Percentiles rank a stretch among this genome's conserved stretches.
phyloP scores from a whole-genome alignment of 1,140 invertebrate genomes.

The Theocolax elegans region DNA sequence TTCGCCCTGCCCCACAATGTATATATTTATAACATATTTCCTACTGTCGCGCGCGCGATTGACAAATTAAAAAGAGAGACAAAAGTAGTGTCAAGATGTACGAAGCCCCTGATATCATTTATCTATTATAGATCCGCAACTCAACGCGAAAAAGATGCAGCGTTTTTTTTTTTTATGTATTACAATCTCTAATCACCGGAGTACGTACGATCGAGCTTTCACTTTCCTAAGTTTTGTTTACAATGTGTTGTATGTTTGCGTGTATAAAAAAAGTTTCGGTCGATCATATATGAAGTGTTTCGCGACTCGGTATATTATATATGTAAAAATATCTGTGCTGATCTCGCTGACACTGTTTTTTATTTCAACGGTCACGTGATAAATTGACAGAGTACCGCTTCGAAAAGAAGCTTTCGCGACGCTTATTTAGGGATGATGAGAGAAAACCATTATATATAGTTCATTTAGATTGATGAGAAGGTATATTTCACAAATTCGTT shows the following conservation, averaged over 20 bases:
- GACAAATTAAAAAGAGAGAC: too few relatives aligned
- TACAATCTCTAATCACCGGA: too few relatives aligned
- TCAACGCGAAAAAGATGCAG: not conserved
- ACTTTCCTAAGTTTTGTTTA: not conserved
- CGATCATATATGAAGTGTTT: not conserved
- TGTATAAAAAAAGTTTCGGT: conserved; percentile 6
- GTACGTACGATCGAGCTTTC: not conserved
- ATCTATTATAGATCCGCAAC: not conserved
- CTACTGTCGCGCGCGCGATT: too few relatives aligned
- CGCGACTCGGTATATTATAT: too few relatives aligned
- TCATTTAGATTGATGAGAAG: too few relatives aligned
- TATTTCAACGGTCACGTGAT: not conserved
- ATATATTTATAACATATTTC: too few relatives aligned
- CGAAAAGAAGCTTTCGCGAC: not conserved
- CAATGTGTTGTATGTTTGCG: not conserved
- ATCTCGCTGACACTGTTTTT: not conserved
- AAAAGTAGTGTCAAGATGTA: not conserved
- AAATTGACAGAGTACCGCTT: conserved; percentile 5
- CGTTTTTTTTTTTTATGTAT: not conserved
- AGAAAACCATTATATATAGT: too few relatives aligned
- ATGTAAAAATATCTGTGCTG: conserved; percentile 7
- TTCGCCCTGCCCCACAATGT: not conserved
- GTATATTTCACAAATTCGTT: too few relatives aligned
- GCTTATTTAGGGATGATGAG: too few relatives aligned
- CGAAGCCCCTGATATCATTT: not conserved